Percentiles rank a stretch among this genome's conserved stretches.
phyloP scores from a whole-genome alignment of 2,113 vertebrate genomes.

The Trinectes maculatus region DNA sequence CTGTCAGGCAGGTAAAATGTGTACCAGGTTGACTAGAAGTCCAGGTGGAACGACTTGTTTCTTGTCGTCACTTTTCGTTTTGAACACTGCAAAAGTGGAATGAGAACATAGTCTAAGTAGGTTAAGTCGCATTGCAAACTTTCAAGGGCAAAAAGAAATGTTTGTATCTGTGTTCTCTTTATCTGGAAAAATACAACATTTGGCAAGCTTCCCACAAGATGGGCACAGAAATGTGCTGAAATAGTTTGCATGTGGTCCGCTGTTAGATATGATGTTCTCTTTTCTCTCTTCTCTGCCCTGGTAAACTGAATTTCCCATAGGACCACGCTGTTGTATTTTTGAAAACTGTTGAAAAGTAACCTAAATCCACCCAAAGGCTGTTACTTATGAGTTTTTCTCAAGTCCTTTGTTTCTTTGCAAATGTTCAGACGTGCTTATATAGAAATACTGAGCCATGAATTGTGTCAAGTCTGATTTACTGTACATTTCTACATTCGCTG shows the following conservation, averaged over 20 bases:
- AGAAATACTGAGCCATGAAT: constrained; percentile 58
- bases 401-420: constrained; percentile 45
- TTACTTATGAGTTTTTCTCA: constrained; percentile 27
- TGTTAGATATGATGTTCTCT: constrained; percentile 4
- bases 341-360: constrained; percentile 38
- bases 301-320: constrained; percentile 36
- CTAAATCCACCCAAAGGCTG: constrained; percentile 35
- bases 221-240: constrained; percentile 11
- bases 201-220: constrained; percentile 1
- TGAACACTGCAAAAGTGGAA: neutral
- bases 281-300: constrained; percentile 7
- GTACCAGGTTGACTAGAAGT: neutral
- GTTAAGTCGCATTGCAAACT: neutral
- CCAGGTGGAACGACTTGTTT: neutral
- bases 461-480: constrained; percentile 64
- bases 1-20: neutral
- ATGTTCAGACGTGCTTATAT: constrained; percentile 61
- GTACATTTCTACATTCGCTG: constrained; percentile 54
- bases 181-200: neutral
- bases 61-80: neutral
- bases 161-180: neutral
- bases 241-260: constrained; percentile 26
- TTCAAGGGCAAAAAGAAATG: neutral
- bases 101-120: neutral
- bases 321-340: constrained; percentile 35